Base-by-base conservation (phyloP, 2,888 invertebrate genomes). In the Cantharis flavilabris region DNA sequence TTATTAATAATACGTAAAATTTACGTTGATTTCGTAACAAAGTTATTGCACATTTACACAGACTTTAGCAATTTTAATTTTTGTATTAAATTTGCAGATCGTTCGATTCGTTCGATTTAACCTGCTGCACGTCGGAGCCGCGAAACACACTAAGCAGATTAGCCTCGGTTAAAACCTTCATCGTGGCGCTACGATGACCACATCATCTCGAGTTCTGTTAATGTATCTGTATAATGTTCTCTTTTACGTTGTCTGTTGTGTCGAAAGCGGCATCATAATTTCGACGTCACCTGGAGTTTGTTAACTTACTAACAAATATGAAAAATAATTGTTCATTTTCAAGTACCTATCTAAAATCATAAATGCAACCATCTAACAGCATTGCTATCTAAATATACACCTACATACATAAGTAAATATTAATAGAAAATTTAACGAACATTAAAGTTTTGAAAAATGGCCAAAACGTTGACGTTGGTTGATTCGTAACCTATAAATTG, bases 111-210 rank as follows among this genome's bases (percentile, higher is more conserved):
- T 49, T 49, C 72, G 62, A 71, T 73, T 82, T 83, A 82, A 81
- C 81, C 76, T 78, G 76, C 78, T 76, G 76, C 74, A 71, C 76
- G 75, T 74, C 83, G 86, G 84, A 85, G 87, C 86, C 87, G 87
- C 87, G 86, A 85, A 86, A 86, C 87, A 86, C 87, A 88, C 87
- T 88, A 86, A 78, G 71, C 78, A 79, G 77, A 80, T 83, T 81
- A 80, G 80, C 78, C 80, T 79, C 79, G 79, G 81, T 77, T 81
- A 76, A 81, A 83, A 82, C 84, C 83, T 83, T 82, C 82, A 82
- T 83, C 83, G 83, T 84, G 83, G 81, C 82, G 82, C 83, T 83
- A 76, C 85, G 86, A 85, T 86, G 86, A 86, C 86, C 86, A 85
- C 85, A 82, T 82, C 82, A 81, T 81, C 80, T 80, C 80, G 80